Evolutionary conservation across 30 jellyfish, hydroid and myxozoan genomes (phyloP), one percentile per base, ranked within the genome.

Genomic region (Pseudorhiza aurosa): DNA sequence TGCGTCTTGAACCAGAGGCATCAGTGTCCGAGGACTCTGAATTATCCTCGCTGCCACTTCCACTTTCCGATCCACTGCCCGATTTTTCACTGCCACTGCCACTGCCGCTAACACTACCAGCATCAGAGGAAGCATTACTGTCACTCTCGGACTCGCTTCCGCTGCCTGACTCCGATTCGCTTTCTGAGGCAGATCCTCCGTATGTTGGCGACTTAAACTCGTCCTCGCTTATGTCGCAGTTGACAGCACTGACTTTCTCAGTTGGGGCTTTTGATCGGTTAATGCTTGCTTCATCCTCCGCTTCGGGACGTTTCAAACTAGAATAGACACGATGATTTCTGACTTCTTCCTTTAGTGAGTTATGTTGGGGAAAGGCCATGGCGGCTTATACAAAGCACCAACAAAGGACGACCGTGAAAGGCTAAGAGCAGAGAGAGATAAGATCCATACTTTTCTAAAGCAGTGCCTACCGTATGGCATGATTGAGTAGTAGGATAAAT

Each of bases 181-280:
- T 86, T 22, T 67, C 90, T 18, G 96, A 62, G 12, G 60, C 96
- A 28, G 91, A 65, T 10, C 65, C 86, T 2, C 79, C 80, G 72
- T 80, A 91, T 28, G 84, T 89, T 25, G 97, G 97, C 11, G 97
- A 89, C 57, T 82, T 72, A 42, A 89, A 89, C 47, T 89, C 90
- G 46, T 89, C 97, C 19, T 89, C 97, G 56, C 90, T 86, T 29
- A 65, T 58, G 57, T 64, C 91, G 22, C 77, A 47, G 63, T 80
- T 73, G 27, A 14, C 42, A 5, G 60, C n/a, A 49, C 26, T 37
- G 37, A 65, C 15, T 24, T 56, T 36, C 32, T 43, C 59, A 26
- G 10, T 40, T 17, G 57, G 26, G n/a, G 49, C 71, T 17, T 68
- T 21, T 24, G 51, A 29, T 33, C 30, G 24, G 51, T n/a, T 33